Base-by-base conservation (phyloP, 2,888 invertebrate genomes). In the Melinaea marsaeus region DNA sequence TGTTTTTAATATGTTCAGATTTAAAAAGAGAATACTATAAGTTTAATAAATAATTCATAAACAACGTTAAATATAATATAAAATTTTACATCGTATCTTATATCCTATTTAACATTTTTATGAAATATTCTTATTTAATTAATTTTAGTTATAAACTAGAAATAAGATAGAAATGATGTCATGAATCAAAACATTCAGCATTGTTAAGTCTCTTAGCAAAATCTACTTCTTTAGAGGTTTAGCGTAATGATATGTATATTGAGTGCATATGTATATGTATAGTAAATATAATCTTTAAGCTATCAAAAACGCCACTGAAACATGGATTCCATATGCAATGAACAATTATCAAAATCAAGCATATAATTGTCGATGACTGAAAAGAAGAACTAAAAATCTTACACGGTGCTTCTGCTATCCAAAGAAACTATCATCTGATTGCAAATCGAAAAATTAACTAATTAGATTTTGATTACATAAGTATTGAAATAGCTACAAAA, bases 331-430 rank as follows among this genome's bases (percentile, higher is more conserved):
- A 66, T 69, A 63, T 63, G 55, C 57, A 54, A 64, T 66, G 57
- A 69, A 61, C 65, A 63, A 69, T 61, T 61, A 56, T 65, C 67
- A 67, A 71, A 76, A 73, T 79, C 79, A 82, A 83, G 79, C 73
- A 75, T 45, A 22, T 46, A 35, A 13, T 13, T 62, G 73, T 74
- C 73, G 69, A 64, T 67, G 55, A 63, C 57, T 68, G 65, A 64
- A 65, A 65, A 63, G 62, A 68, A 65, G 65, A 70, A 79, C 81
- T 71, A 79, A 79, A 80, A 81, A 79, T 77, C 85, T 86, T 86
- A 85, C 83, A 79, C 82, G 80, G 83, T 79, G 75, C 79, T 86
- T 84, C 81, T 81, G 79, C 82, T 79, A 83, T 85, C 83, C 84
- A 86, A 84, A 84, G 79, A 82, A 82, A 76, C 75, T 77, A 81